Conservation (phyloP, 2,797 vertebrate genomes). For the Poecilia gillii region DNA sequence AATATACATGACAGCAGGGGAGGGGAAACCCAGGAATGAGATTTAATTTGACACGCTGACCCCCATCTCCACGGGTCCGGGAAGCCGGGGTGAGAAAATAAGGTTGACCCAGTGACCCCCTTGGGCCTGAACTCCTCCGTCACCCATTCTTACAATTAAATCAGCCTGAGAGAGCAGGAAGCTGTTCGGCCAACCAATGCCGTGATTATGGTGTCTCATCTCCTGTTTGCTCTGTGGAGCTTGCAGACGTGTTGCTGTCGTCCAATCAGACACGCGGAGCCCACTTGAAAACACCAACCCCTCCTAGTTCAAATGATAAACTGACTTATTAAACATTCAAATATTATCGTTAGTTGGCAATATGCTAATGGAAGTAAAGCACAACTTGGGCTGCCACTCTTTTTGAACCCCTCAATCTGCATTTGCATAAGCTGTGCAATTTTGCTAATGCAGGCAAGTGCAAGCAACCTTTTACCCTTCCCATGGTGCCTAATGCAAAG, state of each 20-base stretch:
- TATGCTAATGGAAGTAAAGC: slow-evolving; percentile 77
- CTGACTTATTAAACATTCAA: slow-evolving; percentile 76
- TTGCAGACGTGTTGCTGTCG: slow-evolving; percentile 40
- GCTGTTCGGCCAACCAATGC: slow-evolving; percentile 42
- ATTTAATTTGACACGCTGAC: slow-evolving; percentile 87
- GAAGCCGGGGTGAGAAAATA: slow-evolving; percentile 84
- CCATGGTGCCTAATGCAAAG: slow-evolving; percentile 70
- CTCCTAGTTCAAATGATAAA: slow-evolving; percentile 64
- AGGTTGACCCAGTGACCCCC: slow-evolving; percentile 82
- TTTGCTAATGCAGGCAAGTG: slow-evolving; percentile 79
- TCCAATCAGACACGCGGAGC: slow-evolving; percentile 47
- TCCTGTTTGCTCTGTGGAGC: slow-evolving; percentile 56
- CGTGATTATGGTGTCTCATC: slow-evolving; percentile 36
- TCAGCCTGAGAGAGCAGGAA: slow-evolving; percentile 74
- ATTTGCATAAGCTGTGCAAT: slow-evolving; percentile 81
- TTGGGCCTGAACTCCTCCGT: slow-evolving; percentile 79
- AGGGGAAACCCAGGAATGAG: slow-evolving; percentile 80
- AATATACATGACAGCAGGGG: slow-evolving; percentile 86
- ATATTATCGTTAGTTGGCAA: slow-evolving; percentile 79
- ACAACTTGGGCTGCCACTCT: slow-evolving; percentile 75
- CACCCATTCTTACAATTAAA: slow-evolving; percentile 86
- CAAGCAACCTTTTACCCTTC: slow-evolving; percentile 74
- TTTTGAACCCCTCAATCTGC: slow-evolving; percentile 51
- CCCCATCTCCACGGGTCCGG: slow-evolving; percentile 79
- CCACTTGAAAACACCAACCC: slow-evolving; percentile 20